Percentiles rank a stretch among this genome's conserved stretches.
These are phyloP conservation scores for Campopleginae sp. DNA, from an alignment of 2,888 invertebrate species.

Conservation along the genomic window DNA sequence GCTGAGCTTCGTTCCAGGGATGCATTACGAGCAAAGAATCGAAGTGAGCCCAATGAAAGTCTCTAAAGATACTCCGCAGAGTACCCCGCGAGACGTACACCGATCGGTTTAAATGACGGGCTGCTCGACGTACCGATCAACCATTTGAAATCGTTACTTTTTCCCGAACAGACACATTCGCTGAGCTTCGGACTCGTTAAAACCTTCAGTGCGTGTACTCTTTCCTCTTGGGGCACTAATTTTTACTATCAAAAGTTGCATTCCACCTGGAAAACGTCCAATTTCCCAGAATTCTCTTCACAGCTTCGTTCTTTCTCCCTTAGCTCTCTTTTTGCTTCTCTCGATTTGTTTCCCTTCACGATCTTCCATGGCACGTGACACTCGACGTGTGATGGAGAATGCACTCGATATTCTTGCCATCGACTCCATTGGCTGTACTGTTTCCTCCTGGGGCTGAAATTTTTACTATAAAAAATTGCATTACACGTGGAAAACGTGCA, in stretches of 20 bases:
- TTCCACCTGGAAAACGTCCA: background rate
- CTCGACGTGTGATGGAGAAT: background rate
- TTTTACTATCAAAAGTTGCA: conserved; percentile 18
- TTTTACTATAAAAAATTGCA: no score
- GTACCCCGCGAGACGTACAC: background rate
- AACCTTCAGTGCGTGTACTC: conserved; percentile 25
- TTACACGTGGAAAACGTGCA: no score
- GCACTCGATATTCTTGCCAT: background rate
- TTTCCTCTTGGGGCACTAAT: conserved; percentile 20
- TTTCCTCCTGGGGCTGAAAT: no score
- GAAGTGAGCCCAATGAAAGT: conserved; percentile 1
- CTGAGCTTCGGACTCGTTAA: conserved; percentile 7
- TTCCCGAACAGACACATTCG: background rate
- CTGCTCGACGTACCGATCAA: background rate
- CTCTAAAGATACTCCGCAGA: background rate
- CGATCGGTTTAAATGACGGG: background rate
- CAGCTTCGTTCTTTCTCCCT: background rate
- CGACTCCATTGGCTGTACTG: no score
- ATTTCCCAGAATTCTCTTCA: background rate
- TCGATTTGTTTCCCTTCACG: background rate
- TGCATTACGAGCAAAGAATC: conserved; percentile 28
- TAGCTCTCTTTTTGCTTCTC: background rate
- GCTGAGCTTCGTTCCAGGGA: conserved; percentile 18
- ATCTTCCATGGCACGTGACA: background rate
- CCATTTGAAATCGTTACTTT: no score